A percentile compares a stretch with the other conserved stretches of the same genome.
phyloP scores from a whole-genome alignment of 2,888 invertebrate genomes.

The Aplocera efformata region DNA sequence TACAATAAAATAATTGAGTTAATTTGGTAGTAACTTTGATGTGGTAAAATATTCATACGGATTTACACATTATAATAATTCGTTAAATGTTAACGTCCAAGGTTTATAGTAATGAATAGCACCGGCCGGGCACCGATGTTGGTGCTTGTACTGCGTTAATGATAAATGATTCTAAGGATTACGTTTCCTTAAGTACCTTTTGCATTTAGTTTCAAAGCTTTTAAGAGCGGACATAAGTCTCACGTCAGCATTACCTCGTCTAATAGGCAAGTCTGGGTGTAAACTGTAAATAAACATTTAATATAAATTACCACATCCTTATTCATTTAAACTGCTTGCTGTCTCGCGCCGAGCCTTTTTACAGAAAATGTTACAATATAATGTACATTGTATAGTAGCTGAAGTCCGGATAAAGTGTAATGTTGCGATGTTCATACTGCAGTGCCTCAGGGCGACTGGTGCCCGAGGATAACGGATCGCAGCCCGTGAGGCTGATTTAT shows the following conservation, averaged over 20 bases:
- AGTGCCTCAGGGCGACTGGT: slow-evolving; percentile 42
- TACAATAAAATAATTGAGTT: background rate
- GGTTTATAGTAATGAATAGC: slow-evolving; percentile 33
- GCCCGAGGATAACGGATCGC: slow-evolving; percentile 56
- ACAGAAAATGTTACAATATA: background rate
- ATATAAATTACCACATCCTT: slow-evolving; percentile 7
- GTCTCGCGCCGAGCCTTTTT: background rate
- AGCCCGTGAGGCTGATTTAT: slow-evolving; percentile 69
- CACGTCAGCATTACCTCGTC: slow-evolving; percentile 39
- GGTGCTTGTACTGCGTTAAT: slow-evolving; percentile 41
- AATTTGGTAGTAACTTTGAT: slow-evolving; percentile 8
- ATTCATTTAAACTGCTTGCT: slow-evolving; percentile 1
- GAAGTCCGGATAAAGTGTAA: slow-evolving; percentile 11
- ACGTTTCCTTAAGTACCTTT: slow-evolving; percentile 47
- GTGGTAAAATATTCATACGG: slow-evolving; percentile 16
- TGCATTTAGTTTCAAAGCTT: slow-evolving; percentile 40
- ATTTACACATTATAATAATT: slow-evolving; percentile 19
- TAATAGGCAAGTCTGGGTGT: slow-evolving; percentile 32
- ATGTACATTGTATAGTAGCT: slow-evolving; percentile 1
- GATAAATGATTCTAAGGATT: slow-evolving; percentile 48
- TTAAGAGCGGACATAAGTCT: slow-evolving; percentile 39
- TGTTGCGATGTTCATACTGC: slow-evolving; percentile 29
- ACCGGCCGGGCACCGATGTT: slow-evolving; percentile 27
- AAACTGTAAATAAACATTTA: slow-evolving; percentile 17
- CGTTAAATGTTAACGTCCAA: slow-evolving; percentile 24